Percentiles rank a stretch among this genome's conserved stretches.
phyloP scores from a whole-genome alignment of 2,888 invertebrate species.

The Sminthurides aquaticus region DNA sequence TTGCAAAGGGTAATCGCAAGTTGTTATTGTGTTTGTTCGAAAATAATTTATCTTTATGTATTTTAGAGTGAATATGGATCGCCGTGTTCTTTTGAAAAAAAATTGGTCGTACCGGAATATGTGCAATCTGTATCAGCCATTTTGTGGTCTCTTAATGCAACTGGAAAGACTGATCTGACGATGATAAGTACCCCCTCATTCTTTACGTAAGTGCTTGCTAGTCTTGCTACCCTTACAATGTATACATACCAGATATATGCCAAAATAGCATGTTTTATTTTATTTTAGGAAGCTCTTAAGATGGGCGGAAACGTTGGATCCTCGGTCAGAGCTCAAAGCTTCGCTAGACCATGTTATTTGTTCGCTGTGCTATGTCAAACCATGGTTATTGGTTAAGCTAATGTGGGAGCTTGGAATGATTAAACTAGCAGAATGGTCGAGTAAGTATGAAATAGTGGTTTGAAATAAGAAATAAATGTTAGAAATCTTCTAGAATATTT shows the following conservation, averaged over 20 bases:
- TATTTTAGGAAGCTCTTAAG: constrained; percentile 57
- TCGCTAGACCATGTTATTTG: constrained; percentile 79
- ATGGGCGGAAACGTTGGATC: constrained; percentile 65
- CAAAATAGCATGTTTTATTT: no score
- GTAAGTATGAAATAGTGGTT: constrained; percentile 16
- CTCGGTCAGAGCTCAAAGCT: constrained; percentile 67
- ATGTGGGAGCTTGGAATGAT: constrained; percentile 60
- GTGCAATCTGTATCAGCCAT: constrained; percentile 61
- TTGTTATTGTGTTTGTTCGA: no score
- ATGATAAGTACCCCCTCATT: constrained; percentile 64
- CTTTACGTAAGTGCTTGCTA: constrained; percentile 56
- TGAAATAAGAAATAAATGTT: constrained; percentile 6
- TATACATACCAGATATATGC: no score
- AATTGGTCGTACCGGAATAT: constrained; percentile 38
- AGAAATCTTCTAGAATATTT: constrained; percentile 18
- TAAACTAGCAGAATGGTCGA: constrained; percentile 33
- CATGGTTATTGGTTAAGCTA: constrained; percentile 65
- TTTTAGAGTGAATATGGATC: no score
- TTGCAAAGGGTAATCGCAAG: no score
- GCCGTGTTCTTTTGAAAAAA: no score
- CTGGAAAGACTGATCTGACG: constrained; percentile 56
- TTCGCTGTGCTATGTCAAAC: constrained; percentile 74
- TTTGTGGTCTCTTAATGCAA: constrained; percentile 63
- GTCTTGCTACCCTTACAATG: no score
- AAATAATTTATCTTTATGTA: no score